phyloP scores from a whole-genome alignment of 2,888 invertebrate species.

The Iselma pallidipennis region DNA sequence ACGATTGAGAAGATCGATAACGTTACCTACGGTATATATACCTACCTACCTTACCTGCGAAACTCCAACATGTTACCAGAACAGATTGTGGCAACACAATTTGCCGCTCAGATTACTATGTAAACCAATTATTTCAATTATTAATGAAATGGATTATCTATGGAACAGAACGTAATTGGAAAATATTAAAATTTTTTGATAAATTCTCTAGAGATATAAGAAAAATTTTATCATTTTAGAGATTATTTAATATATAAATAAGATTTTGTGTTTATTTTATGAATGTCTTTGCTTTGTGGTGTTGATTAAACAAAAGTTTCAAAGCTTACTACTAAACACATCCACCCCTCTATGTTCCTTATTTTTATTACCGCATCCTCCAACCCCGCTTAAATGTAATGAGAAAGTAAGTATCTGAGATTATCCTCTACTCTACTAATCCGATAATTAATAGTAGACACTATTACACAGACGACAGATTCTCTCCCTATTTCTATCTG shows the following conservation, averaged over 20 bases:
- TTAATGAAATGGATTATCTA: slow-evolving; percentile 9
- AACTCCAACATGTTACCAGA: slow-evolving; percentile 25
- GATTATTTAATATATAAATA: too few species aligned
- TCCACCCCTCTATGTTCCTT: slow-evolving; percentile 20
- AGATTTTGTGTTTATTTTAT: too few species aligned
- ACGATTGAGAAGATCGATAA: slow-evolving; percentile 29
- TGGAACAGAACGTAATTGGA: background rate
- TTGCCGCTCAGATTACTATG: slow-evolving; percentile 28
- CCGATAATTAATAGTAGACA: slow-evolving; percentile 19
- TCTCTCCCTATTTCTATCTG: background rate
- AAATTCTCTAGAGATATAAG: too few species aligned
- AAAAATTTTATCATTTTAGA: too few species aligned
- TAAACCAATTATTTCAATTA: slow-evolving; percentile 27
- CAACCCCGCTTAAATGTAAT: slow-evolving; percentile 22
- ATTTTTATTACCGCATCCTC: slow-evolving; percentile 27
- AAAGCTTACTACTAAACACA: slow-evolving; percentile 24
- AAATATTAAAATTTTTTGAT: too few species aligned
- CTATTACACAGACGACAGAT: slow-evolving; percentile 1
- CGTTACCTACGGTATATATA: slow-evolving; percentile 28
- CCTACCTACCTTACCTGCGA: too few species aligned
- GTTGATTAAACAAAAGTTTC: slow-evolving; percentile 25
- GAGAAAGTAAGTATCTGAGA: slow-evolving; percentile 25
- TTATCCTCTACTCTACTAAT: slow-evolving; percentile 23
- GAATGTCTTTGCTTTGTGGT: slow-evolving; percentile 19
- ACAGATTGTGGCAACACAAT: slow-evolving; percentile 27